A percentile compares a stretch with the other conserved stretches of the same genome.
Evolutionary conservation across 2,888 invertebrate genomes (phyloP).

Genomic region (Luperina testacea): DNA sequence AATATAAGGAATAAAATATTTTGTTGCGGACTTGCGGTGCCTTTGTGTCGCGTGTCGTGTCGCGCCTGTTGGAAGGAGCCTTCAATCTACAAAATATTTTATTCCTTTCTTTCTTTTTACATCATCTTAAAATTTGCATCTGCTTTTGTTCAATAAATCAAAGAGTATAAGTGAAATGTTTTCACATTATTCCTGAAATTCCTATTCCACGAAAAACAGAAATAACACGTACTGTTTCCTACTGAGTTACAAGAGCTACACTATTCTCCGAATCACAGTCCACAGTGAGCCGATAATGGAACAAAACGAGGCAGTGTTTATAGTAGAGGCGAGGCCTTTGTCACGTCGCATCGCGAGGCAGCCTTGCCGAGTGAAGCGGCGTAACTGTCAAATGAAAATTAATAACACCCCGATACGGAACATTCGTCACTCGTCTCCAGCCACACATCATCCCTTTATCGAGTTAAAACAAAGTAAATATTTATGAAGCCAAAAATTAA

Average conservation of each 20-base stretch:
- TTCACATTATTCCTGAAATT: not conserved
- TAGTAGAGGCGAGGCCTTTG: constrained; percentile 65
- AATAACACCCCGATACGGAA: constrained; percentile 76
- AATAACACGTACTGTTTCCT: constrained; percentile 5
- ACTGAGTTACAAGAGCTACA: constrained; percentile 54
- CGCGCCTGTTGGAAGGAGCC: too few relatives aligned
- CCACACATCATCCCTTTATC: constrained; percentile 61
- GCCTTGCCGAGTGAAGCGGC: constrained; percentile 70
- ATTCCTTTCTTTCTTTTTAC: not conserved
- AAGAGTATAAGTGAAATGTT: not conserved
- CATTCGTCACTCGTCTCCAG: constrained; percentile 63
- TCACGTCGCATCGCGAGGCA: constrained; percentile 62
- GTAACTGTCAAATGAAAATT: constrained; percentile 84
- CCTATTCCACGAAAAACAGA: constrained; percentile 6
- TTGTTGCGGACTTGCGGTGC: too few relatives aligned
- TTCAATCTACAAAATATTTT: not conserved
- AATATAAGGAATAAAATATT: too few relatives aligned
- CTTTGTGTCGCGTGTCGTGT: too few relatives aligned
- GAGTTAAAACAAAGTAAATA: constrained; percentile 50
- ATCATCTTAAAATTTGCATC: not conserved
- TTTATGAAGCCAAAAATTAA: constrained; percentile 37
- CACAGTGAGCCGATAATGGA: constrained; percentile 70
- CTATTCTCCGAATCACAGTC: constrained; percentile 67
- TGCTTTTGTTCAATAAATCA: not conserved
- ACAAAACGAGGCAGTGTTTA: constrained; percentile 72